Percentiles rank a stretch among this genome's conserved stretches.
Evolutionary conservation across 2,797 vertebrate species (phyloP).

Genomic region (Coranthus polyacanthus): DNA sequence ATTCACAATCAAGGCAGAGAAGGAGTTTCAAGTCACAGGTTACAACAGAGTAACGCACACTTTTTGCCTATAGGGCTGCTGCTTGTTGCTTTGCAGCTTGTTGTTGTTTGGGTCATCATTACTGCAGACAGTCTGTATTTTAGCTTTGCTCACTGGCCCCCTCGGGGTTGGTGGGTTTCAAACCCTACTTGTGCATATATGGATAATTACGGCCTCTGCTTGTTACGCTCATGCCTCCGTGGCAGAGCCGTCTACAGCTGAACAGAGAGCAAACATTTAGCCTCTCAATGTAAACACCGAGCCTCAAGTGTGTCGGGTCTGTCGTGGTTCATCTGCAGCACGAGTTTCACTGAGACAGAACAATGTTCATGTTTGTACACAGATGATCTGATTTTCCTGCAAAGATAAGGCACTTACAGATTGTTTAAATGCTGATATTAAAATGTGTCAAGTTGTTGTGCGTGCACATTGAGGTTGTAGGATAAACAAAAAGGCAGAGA

Average conservation of each 20-base stretch:
- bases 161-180: slow-evolving; percentile 37
- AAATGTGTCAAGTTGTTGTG: too few relatives aligned
- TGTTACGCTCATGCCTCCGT: slow-evolving; percentile 41
- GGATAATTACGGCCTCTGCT: slow-evolving; percentile 55
- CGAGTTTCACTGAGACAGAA: slow-evolving; percentile 31
- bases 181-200: slow-evolving; percentile 28
- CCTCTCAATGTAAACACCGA: slow-evolving; percentile 28
- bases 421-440: too few relatives aligned
- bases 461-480: too few relatives aligned
- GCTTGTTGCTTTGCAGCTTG: slow-evolving; percentile 15
- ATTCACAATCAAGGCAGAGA: too few relatives aligned
- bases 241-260: slow-evolving; percentile 15
- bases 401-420: too few relatives aligned
- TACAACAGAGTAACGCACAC: not conserved
- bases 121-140: slow-evolving; percentile 30
- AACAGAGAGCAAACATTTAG: slow-evolving; percentile 50
- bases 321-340: slow-evolving; percentile 31
- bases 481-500: too few relatives aligned
- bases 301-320: slow-evolving; percentile 33
- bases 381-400: too few relatives aligned
- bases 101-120: slow-evolving; percentile 35
- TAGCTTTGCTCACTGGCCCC: slow-evolving; percentile 15
- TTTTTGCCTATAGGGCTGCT: not conserved
- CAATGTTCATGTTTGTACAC: not conserved
- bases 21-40: not conserved